phyloP scores from a whole-genome alignment of 1,140 invertebrate genomes.

The Grapholita molesta region DNA sequence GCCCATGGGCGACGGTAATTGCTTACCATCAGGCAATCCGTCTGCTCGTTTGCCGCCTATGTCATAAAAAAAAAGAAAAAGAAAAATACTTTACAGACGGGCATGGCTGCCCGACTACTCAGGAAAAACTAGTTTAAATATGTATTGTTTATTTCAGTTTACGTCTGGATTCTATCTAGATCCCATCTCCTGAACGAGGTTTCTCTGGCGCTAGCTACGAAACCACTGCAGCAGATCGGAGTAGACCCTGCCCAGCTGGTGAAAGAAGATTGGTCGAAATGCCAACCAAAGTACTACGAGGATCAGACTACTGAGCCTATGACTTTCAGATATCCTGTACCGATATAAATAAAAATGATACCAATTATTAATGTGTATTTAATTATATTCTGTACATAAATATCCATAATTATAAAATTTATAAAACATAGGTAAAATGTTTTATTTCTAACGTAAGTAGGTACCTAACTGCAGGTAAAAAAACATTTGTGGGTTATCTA shows the following conservation, averaged over 20 bases:
- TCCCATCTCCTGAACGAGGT: constrained; percentile 53
- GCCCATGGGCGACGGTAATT: too few species aligned
- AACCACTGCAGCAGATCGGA: constrained; percentile 45
- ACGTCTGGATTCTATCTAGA: constrained; percentile 67
- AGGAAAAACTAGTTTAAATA: too few species aligned
- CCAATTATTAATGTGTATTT: neutral
- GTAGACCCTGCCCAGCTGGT: constrained; percentile 36
- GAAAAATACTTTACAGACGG: too few species aligned
- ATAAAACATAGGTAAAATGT: too few species aligned
- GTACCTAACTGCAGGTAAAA: too few species aligned
- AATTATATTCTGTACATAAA: neutral
- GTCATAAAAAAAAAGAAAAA: too few species aligned
- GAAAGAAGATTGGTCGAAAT: constrained; percentile 49
- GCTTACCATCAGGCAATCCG: too few species aligned
- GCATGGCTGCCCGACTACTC: too few species aligned
- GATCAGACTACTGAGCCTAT: constrained; percentile 43
- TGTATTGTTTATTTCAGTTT: constrained; percentile 45
- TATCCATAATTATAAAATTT: too few species aligned
- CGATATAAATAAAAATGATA: constrained; percentile 34
- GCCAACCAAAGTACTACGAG: constrained; percentile 59
- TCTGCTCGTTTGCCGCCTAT: too few species aligned
- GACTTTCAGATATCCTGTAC: constrained; percentile 60
- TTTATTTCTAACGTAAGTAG: too few species aligned
- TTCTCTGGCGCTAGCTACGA: constrained; percentile 53
- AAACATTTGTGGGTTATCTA: too few species aligned